These are phyloP conservation scores for Neodontobutis hainanensis DNA, from an alignment of 2,113 vertebrate species.

Conservation along the genomic window DNA sequence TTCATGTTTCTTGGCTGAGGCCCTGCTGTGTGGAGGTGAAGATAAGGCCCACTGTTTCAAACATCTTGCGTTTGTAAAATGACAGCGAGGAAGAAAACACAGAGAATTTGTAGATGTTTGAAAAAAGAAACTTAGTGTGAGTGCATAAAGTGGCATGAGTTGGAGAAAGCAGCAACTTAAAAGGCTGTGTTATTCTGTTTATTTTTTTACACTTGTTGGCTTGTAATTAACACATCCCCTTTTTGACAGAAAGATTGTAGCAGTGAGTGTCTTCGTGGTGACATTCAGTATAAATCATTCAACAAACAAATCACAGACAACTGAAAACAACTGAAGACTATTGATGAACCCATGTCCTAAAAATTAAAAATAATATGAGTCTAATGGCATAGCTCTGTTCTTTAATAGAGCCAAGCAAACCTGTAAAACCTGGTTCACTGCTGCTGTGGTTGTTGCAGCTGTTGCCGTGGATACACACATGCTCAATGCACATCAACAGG, in stretches of 20 bases:
- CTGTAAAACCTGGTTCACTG: no score
- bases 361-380: no score
- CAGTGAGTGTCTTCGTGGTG: neutral
- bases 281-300: neutral
- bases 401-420: no score
- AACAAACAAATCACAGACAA: no score
- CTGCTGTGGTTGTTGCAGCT: no score
- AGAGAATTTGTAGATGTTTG: neutral
- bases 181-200: neutral
- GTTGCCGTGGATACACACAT: no score
- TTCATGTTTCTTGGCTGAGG: neutral
- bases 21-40: neutral
- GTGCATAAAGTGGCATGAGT: neutral
- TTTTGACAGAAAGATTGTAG: neutral
- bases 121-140: neutral
- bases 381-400: no score
- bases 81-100: neutral
- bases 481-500: no score
- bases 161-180: neutral
- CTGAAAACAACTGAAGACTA: no score
- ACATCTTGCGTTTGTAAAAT: neutral
- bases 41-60: neutral
- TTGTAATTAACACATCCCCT: neutral
- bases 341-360: no score
- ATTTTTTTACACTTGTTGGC: neutral